Base-by-base conservation (phyloP, 35 echinoderm and acorn worm species). In the Acanthaster planci region DNA sequence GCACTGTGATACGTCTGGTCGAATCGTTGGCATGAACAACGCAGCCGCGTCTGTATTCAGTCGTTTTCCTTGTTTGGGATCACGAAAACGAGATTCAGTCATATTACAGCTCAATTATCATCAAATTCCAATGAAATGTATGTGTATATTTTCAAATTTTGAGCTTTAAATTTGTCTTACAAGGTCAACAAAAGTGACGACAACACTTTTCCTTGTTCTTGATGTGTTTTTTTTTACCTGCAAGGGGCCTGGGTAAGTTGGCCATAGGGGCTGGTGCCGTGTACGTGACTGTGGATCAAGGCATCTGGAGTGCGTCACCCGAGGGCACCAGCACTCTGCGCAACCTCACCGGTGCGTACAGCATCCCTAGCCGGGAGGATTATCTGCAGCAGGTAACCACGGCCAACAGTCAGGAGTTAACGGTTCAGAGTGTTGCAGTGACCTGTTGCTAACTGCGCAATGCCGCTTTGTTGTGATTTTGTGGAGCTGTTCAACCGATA, bases 241-340 rank as follows among this genome's bases (percentile, higher is more conserved):
- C 78, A 17, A 84, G 83, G 64, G 83, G 83, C 8, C 55, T 85
- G 22, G 37, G 60, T 19, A 85, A 85, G 83, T 32, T 85, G 18
- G 83, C 83, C 37, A 39, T 85, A 37, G 83, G 55, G 44, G 83
- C 54, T 67, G 83, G 56, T 47, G 83, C 83, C 22, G 39, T 85
- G 5, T 85, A 85, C 22, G 18, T 85, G 64, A 67, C 83, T 26
- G 60, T 85, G 1, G 83, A 85, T 18, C 83, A 85, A 85, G 83
- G 83, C 3, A 85, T 85, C 34, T 85, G 83, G 83, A 64, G 83
- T 67, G 54, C 55, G 21, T 85, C 83, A 42, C 39, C 58, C 35
- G 60, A 76, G 37, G 40, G 56, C 72, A 32, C 83, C 27, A 85
- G 27, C 18, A 68, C 56, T 29, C 29, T 85, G 34, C 59, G 44